Evolutionary conservation across 2,113 vertebrate genomes (phyloP).

Genomic region (Cariama cristata): DNA sequence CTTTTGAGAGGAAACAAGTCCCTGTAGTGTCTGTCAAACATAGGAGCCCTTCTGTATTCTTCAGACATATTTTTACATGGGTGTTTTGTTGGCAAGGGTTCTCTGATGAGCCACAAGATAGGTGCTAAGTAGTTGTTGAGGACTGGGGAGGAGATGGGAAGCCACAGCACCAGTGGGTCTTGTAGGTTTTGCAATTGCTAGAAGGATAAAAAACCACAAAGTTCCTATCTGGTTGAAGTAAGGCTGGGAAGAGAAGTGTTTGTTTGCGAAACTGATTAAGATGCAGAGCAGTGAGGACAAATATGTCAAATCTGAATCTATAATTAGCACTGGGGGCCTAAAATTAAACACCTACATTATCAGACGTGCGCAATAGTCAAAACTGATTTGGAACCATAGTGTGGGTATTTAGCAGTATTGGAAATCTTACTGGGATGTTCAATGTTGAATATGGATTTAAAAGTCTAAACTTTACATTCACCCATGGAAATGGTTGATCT

Average conservation of each 20-base stretch:
- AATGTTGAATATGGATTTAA: neutral
- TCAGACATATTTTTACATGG: neutral
- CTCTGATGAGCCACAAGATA: neutral
- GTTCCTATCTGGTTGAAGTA: neutral
- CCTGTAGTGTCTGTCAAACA: neutral
- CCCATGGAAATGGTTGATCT: neutral
- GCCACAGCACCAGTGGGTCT: neutral
- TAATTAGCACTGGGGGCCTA: slow-evolving; percentile 6
- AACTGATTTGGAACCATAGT: slow-evolving; percentile 1
- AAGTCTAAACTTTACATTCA: neutral
- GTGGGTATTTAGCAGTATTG: neutral
- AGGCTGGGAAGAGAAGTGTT: neutral
- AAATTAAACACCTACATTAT: slow-evolving; percentile 37
- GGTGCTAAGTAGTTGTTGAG: neutral
- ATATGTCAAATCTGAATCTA: slow-evolving; percentile 10
- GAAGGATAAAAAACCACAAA: neutral
- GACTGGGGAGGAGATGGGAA: neutral
- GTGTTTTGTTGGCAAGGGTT: neutral
- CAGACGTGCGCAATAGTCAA: neutral
- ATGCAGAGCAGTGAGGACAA: slow-evolving; percentile 30
- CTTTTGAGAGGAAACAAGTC: neutral
- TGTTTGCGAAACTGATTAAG: neutral
- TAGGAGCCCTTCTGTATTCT: neutral
- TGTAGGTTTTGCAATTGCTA: neutral
- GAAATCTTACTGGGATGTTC: neutral